Base-by-base conservation (phyloP, 2,113 vertebrate genomes). In the Ascaphus truei region DNA sequence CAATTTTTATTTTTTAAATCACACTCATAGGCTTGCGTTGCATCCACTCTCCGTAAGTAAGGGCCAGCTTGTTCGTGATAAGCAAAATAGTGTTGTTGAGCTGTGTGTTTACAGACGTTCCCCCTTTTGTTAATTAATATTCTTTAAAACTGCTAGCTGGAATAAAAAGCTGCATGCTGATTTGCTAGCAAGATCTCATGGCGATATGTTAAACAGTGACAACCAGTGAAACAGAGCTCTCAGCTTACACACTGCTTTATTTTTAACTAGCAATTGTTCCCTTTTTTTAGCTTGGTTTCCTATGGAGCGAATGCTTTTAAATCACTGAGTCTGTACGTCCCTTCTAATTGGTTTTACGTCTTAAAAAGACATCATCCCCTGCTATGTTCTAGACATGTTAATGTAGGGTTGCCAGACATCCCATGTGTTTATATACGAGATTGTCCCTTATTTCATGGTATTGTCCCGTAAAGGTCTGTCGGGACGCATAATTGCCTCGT, bases 191-290 rank as follows among this genome's bases (percentile, higher is more conserved):
- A 37, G 60, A 45, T 61, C 45, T 61, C 48, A 60, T n/a, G 45
- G 56, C 39, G 33, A 60, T 51, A 51, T 25, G 45, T 69, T 41
- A 69, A 69, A 18, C 41, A 68, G 43, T 68, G 66, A 60, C 66
- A 68, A 12, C 43, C 66, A 33, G 29, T 59, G 56, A 59, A 59
- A 59, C 7, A 1, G 43, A 68, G 31, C 66, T 23, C 55, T 33
- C 2, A 12, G 43, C 65, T n/a, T 68, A 50, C 39, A 33, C 10
- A 33, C 41, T 12, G 41, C 25, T 34, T 68, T 59, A 68, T 68
- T 59, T 68, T 66, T 66, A 66, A 27, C 66, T 45, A 30, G 7
- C 31, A 25, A 60, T 60, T 69, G 56, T 69, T 69, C 29, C n/a
- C 67, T 51, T 61, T 69, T 61, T 69, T 51, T 60, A 52, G 25